Base-by-base conservation (phyloP, 1,140 invertebrate genomes). In the Drosophila malerkotliana region DNA sequence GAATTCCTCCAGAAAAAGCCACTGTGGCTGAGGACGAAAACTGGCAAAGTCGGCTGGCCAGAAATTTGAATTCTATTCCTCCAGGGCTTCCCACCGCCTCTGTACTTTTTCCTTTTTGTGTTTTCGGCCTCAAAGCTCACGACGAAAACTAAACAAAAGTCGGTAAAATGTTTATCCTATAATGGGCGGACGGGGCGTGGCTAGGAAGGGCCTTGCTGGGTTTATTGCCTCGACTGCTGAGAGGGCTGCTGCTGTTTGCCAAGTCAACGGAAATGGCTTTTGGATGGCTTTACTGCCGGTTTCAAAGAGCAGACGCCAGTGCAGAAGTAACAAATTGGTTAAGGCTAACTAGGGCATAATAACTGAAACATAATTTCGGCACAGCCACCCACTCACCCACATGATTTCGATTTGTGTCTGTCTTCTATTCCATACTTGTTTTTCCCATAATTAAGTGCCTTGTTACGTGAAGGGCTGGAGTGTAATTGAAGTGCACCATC, bases 301-400 rank as follows among this genome's bases (percentile, higher is more conserved):
- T 62, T 1, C 12, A 30, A 32, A 45, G 8, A 37, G 14, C 5
- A 18, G 12, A n/a, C n/a, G 18, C 21, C 18, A 18, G 24, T n/a
- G 18, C 18, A 32, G 28, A 28, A 9, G 47, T 64, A 67, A 67
- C 63, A 64, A 67, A 67, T 64, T 67, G 59, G 52, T 68, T 69
- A 57, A 30, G 66, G 41, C 66, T 57, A 69, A 69, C 66, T 69
- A 57, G 66, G 39, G 44, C 66, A 69, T 69, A 69, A 69, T 69
- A 69, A 57, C 63, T 8, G 7, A 57, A 68, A 68, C 51, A 68
- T 69, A 68, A 69, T 69, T 68, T 39, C 10, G 28, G 24, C 24
- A 34, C 24, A 60, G 18, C 14, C 24, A 32, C n/a, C 26, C 12
- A n/a, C 14, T 12, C 9, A 8, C 18, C 9, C 44, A 8, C 18